A percentile compares a stretch with the other conserved stretches of the same genome.
Conservation (phyloP, 2,797 vertebrate genomes). For the Clarias laeviceps region DNA sequence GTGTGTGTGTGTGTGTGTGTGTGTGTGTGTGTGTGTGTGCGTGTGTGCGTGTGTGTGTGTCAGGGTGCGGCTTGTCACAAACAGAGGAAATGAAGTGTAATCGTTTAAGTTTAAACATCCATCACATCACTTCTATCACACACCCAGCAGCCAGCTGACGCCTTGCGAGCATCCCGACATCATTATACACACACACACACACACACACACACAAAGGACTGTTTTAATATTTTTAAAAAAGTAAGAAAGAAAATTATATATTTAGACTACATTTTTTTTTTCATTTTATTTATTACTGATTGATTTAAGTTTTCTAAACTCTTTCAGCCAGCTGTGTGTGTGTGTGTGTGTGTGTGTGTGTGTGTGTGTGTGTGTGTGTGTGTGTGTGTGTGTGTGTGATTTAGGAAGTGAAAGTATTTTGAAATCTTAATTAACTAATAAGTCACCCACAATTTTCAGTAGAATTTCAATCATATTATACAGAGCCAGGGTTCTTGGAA, state of each 20-base stretch:
- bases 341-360: constrained; percentile 5
- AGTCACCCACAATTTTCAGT: not conserved
- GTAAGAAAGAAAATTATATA: not conserved
- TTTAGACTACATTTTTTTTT: not conserved
- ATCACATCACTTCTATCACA: constrained; percentile 54
- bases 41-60: constrained; percentile 1
- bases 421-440: not conserved
- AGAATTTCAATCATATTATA: no score
- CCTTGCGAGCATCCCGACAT: not conserved
- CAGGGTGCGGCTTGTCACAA: not conserved
- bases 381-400: not conserved
- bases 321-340: not conserved
- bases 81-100: constrained; percentile 67
- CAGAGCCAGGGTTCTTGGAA: not conserved
- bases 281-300: not conserved
- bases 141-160: constrained; percentile 37
- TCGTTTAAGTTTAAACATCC: constrained; percentile 55
- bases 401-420: not conserved
- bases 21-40: not conserved
- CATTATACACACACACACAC: not conserved
- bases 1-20: not conserved
- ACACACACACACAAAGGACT: not conserved
- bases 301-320: not conserved
- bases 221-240: not conserved
- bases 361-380: constrained; percentile 4